Base-by-base conservation (phyloP, 2,888 invertebrate species). In the Pachliopta kotzebuea region DNA sequence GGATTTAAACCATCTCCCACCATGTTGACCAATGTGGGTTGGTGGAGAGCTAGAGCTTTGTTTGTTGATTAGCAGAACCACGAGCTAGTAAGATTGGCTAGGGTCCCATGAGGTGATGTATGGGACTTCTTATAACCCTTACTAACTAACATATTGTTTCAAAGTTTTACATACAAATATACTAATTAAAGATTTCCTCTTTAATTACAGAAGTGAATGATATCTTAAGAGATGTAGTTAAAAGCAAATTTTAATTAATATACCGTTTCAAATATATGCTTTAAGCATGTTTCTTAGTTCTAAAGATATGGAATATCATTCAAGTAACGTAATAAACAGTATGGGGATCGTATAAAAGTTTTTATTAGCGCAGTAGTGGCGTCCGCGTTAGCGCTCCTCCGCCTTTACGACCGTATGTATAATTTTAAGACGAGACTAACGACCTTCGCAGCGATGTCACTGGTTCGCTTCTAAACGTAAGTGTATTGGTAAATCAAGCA, bases 361-460 rank as follows among this genome's bases (percentile, higher is more conserved):
- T 75, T 73, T 72, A 73, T 69, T 68, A 60, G 65, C 31, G 29
- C 61, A 67, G 67, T 70, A 68, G 66, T 66, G 69, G 66, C 58
- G 58, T 67, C 55, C 24, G 58, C 64, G 67, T 54, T 60, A 63
- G 67, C 69, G 71, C 66, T 79, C 61, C 69, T 29, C 69, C 56
- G 67, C 67, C 72, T 76, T 74, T 71, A 75, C 66, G 74, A 59
- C 74, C 63, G 76, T 81, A 74, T 80, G 80, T 83, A 76, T 73
- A 71, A 71, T 76, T 76, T 76, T 77, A 78, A 80, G 74, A 74
- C 65, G 69, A 67, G 81, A 77, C 78, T 77, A 82, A 79, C 75
- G 78, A 77, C 79, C 81, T 70, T 71, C 72, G 73, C 71, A 74
- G 76, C 73, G 73, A 73, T 76, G 76, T 76, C 76, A 74, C 71